Conservation (phyloP, 30 jellyfish, hydroid and myxozoan species). For the Clytia hemisphaerica region DNA sequence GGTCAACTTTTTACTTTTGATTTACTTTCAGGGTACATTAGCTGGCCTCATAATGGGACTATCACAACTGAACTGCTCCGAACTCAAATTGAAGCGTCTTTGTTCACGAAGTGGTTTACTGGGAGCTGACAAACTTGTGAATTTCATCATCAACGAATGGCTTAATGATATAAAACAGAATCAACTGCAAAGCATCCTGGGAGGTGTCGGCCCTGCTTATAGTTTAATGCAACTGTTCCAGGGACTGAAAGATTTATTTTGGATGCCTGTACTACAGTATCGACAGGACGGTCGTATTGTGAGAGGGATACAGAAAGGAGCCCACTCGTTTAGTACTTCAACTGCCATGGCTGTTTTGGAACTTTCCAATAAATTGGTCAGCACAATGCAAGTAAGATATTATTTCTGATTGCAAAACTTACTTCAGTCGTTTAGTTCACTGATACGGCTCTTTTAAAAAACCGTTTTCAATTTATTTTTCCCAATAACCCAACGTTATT, state of each 20-base stretch:
- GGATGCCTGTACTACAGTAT: constrained; percentile 98
- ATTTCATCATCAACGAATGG: constrained; percentile 81
- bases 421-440: too few relatives aligned
- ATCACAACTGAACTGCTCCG: constrained; percentile 90
- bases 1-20: not conserved
- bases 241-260: constrained; percentile 83
- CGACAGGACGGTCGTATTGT: constrained; percentile 95
- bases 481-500: too few relatives aligned
- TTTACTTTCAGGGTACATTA: constrained; percentile 76
- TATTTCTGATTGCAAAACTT: too few relatives aligned
- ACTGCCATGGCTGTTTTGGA: constrained; percentile 98
- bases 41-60: constrained; percentile 93
- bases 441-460: too few relatives aligned
- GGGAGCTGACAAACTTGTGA: constrained; percentile 69
- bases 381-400: constrained; percentile 85
- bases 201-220: constrained; percentile 98
- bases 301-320: constrained; percentile 96
- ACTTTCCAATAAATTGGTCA: constrained; percentile 74
- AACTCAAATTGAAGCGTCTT: constrained; percentile 68
- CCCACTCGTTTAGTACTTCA: constrained; percentile 96
- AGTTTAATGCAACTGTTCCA: constrained; percentile 91
- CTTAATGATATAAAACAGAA: constrained; percentile 69
- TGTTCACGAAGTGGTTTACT: constrained; percentile 97
- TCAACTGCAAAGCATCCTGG: constrained; percentile 83
- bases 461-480: too few relatives aligned